Percentiles rank a stretch among this genome's conserved stretches.
Evolutionary conservation across 1,140 invertebrate species (phyloP).

Genomic region (Vanessa atalanta): DNA sequence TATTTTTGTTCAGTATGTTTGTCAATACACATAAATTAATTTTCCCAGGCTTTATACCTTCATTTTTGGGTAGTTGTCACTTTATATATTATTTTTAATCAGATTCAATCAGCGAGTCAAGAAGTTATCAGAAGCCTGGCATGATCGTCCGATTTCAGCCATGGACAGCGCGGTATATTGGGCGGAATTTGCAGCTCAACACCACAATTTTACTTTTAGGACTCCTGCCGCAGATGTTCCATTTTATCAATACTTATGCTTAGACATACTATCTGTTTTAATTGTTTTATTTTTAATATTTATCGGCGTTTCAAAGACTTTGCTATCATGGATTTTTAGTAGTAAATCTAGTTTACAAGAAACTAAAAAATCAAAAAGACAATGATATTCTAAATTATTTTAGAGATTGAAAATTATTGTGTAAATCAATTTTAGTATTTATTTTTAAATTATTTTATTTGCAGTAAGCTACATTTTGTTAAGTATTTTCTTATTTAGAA

Average conservation of each 20-base stretch:
- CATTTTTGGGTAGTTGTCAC: too few relatives aligned
- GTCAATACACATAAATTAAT: too few relatives aligned
- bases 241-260: constrained; percentile 50
- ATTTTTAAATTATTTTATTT: too few relatives aligned
- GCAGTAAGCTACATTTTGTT: too few relatives aligned
- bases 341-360: constrained; percentile 1
- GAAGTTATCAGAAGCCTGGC: constrained; percentile 80
- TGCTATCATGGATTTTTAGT: not conserved
- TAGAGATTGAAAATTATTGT: too few relatives aligned
- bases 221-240: constrained; percentile 50
- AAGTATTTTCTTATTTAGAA: too few relatives aligned
- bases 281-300: constrained; percentile 13
- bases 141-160: constrained; percentile 76
- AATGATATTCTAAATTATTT: not conserved
- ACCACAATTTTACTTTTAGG: constrained; percentile 75
- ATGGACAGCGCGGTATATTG: constrained; percentile 81
- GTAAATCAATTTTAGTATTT: too few relatives aligned
- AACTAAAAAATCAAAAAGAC: constrained; percentile 9
- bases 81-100: constrained; percentile 33
- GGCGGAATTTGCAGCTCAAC: constrained; percentile 80
- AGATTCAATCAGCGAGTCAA: constrained; percentile 72
- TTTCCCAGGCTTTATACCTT: too few relatives aligned
- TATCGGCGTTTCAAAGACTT: not conserved
- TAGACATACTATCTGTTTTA: constrained; percentile 49
- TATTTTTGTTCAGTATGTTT: too few relatives aligned